Conservation (phyloP, 2,113 vertebrate genomes). For the Oreamnos americanus region DNA sequence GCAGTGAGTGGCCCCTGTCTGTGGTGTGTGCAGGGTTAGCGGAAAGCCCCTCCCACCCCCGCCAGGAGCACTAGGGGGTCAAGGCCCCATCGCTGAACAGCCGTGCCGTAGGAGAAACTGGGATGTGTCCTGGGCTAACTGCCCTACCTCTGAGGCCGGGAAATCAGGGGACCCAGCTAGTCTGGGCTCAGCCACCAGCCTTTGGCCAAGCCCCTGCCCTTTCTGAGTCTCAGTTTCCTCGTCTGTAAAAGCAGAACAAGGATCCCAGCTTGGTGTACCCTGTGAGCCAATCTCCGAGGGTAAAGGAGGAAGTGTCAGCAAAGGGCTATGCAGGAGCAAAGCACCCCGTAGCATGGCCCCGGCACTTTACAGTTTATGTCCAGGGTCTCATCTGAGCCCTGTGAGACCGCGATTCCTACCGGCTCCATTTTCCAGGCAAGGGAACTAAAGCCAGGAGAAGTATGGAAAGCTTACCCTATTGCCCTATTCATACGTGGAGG, state of each 20-base stretch:
- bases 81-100: neutral
- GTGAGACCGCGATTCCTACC: rapidly evolving
- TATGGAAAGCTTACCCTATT: neutral
- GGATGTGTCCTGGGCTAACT: neutral
- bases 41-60: rapidly evolving
- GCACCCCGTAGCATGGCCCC: rapidly evolving
- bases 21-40: neutral
- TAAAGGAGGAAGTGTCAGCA: neutral
- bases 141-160: neutral
- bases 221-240: neutral
- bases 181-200: neutral
- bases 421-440: neutral
- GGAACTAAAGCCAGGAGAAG: neutral
- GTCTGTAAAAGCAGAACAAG: neutral
- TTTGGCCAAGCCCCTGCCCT: neutral
- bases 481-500: neutral
- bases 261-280: neutral
- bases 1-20: slow-evolving; percentile 81
- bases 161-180: neutral
- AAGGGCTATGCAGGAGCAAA: neutral
- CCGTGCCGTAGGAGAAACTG: neutral
- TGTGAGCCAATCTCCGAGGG: neutral
- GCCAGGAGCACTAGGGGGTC: rapidly evolving
- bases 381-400: neutral
- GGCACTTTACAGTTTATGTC: neutral